Percentiles rank a stretch among this genome's conserved stretches.
These are phyloP conservation scores for Mastomys coucha DNA, from an alignment of 2,113 vertebrate genomes.

Conservation along the genomic window DNA sequence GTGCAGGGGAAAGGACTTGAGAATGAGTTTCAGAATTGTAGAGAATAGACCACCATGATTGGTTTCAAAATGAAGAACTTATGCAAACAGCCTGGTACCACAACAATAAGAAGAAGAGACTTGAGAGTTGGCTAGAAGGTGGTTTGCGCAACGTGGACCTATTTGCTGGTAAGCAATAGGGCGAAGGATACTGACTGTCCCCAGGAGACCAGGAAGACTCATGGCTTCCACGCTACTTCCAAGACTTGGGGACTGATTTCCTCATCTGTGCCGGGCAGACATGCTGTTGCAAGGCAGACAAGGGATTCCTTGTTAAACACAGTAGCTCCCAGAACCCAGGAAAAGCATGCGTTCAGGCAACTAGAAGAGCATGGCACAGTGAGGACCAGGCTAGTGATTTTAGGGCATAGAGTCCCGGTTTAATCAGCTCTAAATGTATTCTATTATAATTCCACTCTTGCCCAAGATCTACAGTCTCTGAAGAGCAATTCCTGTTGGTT, in stretches of 20 bases:
- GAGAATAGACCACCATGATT: slow-evolving; percentile 42
- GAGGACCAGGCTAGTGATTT: background rate
- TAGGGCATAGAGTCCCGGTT: background rate
- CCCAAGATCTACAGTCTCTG: background rate
- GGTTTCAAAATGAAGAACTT: slow-evolving; percentile 68
- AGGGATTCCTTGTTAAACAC: background rate
- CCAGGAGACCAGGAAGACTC: background rate
- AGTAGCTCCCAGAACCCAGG: background rate
- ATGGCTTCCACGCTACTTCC: background rate
- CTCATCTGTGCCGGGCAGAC: background rate
- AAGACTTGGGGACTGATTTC: background rate
- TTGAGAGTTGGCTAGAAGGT: slow-evolving; percentile 20
- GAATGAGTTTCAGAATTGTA: slow-evolving; percentile 67
- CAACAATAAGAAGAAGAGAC: slow-evolving; percentile 11
- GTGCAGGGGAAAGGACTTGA: slow-evolving; percentile 43
- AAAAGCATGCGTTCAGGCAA: background rate
- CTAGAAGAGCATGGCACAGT: background rate
- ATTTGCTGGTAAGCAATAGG: background rate
- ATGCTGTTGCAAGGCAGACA: too few relatives aligned
- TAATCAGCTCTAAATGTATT: background rate
- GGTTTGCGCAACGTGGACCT: background rate
- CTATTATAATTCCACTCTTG: background rate
- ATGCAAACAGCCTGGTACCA: slow-evolving; percentile 56
- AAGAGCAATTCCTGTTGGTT: background rate
- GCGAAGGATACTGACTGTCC: background rate